Evolutionary conservation across 2,888 invertebrate species (phyloP).

Genomic region (Phytoseiulus persimilis): DNA sequence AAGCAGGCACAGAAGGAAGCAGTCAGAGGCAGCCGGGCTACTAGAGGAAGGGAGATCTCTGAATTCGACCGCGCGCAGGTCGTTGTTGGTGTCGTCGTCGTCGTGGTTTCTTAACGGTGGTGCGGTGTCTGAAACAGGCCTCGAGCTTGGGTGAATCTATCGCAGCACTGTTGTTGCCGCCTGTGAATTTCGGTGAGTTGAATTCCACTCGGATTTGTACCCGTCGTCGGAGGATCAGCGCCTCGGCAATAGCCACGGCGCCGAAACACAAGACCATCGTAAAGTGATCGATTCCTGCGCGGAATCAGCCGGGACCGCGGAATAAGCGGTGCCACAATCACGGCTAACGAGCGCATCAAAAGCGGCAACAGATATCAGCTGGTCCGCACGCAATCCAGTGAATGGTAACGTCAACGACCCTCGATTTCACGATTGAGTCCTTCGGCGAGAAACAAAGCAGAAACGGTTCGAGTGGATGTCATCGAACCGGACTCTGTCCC

Average conservation of each 20-base stretch:
- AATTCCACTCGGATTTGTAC: not conserved
- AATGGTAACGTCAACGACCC: not conserved
- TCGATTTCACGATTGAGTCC: not conserved
- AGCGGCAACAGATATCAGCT: not conserved
- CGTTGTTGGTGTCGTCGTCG: not conserved
- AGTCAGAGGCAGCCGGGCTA: not conserved
- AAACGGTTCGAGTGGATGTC: not conserved
- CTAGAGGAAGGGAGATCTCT: not conserved
- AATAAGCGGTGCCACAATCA: not conserved
- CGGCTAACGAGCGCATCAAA: not conserved
- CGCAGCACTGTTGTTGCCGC: not conserved
- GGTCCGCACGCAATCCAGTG: not conserved
- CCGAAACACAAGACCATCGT: not conserved
- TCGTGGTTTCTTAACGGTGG: not conserved
- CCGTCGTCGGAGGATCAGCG: not conserved
- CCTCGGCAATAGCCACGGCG: not conserved
- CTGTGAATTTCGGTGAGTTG: not conserved
- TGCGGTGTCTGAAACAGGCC: not conserved
- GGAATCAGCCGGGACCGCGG: not conserved
- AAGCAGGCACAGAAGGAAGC: not conserved
- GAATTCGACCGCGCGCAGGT: constrained; percentile 5
- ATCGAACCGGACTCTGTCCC: not conserved
- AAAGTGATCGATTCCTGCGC: not conserved
- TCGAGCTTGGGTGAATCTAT: constrained; percentile 5
- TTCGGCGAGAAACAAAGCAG: not conserved